These are phyloP conservation scores for Chaitophorus viminalis DNA, from an alignment of 2,888 invertebrate species.

Conservation along the genomic window DNA sequence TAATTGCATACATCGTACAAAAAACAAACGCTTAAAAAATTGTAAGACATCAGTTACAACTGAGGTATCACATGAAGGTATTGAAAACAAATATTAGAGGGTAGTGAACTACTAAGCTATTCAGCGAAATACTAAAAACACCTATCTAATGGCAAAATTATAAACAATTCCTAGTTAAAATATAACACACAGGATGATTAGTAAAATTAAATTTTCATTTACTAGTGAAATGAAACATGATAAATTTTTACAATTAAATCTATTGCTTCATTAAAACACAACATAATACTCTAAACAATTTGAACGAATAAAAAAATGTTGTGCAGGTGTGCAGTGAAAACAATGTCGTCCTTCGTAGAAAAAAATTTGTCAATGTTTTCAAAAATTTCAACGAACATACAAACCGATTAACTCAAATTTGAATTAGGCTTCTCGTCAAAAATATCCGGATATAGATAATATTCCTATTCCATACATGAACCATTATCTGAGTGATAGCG, in stretches of 20 bases:
- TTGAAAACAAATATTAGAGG: neutral
- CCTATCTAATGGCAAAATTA: neutral
- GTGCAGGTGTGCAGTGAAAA: neutral
- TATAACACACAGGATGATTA: neutral
- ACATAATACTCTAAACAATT: neutral
- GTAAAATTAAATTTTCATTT: no score
- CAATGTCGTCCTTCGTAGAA: neutral
- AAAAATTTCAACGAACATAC: neutral
- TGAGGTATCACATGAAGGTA: no score
- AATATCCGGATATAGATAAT: conserved; percentile 34
- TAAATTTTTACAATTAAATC: neutral
- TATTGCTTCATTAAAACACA: neutral
- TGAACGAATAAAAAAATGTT: no score
- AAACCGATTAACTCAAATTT: neutral
- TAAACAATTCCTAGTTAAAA: neutral
- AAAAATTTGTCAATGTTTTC: neutral
- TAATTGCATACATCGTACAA: no score
- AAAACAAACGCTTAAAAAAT: no score
- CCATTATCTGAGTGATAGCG: neutral
- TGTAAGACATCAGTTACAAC: neutral
- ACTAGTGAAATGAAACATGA: neutral
- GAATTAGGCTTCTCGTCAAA: neutral
- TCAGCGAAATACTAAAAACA: neutral
- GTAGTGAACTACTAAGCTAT: neutral
- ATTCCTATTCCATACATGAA: neutral